A percentile compares a stretch with the other conserved stretches of the same genome.
These are phyloP conservation scores for Lepeophtheirus nordmannii DNA, from an alignment of 2,888 invertebrate species.

Conservation along the genomic window DNA sequence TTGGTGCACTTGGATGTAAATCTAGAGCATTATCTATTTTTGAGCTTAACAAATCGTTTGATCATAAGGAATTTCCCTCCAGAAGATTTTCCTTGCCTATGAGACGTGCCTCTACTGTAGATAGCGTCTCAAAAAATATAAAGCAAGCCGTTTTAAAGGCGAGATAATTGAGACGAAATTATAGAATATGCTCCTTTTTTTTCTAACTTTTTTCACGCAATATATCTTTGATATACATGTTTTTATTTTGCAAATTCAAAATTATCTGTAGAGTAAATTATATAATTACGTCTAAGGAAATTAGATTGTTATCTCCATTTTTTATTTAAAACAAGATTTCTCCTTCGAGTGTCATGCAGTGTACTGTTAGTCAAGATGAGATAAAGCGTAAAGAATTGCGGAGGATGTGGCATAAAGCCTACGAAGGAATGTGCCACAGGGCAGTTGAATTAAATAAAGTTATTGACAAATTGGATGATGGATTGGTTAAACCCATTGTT, in stretches of 20 bases:
- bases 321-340: too few species aligned
- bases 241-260: too few species aligned
- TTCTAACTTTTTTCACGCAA: too few species aligned
- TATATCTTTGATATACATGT: too few species aligned
- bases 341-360: background rate
- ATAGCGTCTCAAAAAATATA: background rate
- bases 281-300: too few species aligned
- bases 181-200: too few species aligned
- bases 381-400: conserved; percentile 6
- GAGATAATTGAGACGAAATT: background rate
- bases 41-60: too few species aligned
- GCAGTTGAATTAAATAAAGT: conserved; percentile 11
- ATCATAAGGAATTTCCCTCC: background rate
- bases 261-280: too few species aligned
- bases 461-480: background rate
- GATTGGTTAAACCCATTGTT: background rate
- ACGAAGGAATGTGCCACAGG: conserved; percentile 12
- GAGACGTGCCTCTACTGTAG: background rate
- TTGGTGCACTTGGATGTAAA: too few species aligned
- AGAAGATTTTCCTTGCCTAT: background rate
- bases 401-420: conserved; percentile 8
- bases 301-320: too few species aligned
- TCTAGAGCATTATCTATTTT: too few species aligned
- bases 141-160: background rate
- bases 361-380: background rate